Evolutionary conservation across 2,113 vertebrate genomes (phyloP), one percentile per base, ranked within the genome.

Genomic region (Spheniscus mendiculus): DNA sequence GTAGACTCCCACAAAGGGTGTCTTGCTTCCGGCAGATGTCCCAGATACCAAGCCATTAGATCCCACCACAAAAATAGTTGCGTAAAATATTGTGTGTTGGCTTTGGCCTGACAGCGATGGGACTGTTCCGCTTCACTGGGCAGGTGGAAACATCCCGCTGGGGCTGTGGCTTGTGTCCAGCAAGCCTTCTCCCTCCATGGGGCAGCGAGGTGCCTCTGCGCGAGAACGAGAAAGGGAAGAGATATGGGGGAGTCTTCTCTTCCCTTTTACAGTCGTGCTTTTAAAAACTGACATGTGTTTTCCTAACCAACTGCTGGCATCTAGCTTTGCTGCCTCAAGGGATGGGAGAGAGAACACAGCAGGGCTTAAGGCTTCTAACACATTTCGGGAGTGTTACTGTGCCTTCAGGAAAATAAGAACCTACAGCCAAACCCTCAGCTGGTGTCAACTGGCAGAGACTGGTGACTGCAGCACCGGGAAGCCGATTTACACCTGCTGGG

Each of bases 1-100:
- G 97, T 97, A 98, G 98, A 98, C 97, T 98, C 97, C 98, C 99
- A 99, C 98, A 99, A 99, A 99, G 98, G 97, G 98, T 98, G 98
- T 98, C 98, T 99, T 98, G 98, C 98, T 99, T 99, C 99, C 98
- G 98, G 99, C 98, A 99, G 99, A 99, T 99, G 98, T 99, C 98
- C 99, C 98, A 99, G 98, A 98, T 94, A 98, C 93, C 89, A 94
- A 97, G 98, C 96, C 98, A 98, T 98, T 95, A 67, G 95, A 99
- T 98, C 95, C 98, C 98, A 99, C 98, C 99, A 99, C 98, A 99
- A 98, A 98, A 91, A 94, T 36, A 97, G 97, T 98, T 99, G 98
- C 97, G 83, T 98, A 98, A 99, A 99, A 97, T 97, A 90, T 81
- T 93, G 69, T 80, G 87, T 78, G 70, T 87, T 97, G 87, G 47